A percentile compares a stretch with the other conserved stretches of the same genome.
phyloP scores from a whole-genome alignment of 2,888 invertebrate species.

The Sympetrum striolatum region DNA sequence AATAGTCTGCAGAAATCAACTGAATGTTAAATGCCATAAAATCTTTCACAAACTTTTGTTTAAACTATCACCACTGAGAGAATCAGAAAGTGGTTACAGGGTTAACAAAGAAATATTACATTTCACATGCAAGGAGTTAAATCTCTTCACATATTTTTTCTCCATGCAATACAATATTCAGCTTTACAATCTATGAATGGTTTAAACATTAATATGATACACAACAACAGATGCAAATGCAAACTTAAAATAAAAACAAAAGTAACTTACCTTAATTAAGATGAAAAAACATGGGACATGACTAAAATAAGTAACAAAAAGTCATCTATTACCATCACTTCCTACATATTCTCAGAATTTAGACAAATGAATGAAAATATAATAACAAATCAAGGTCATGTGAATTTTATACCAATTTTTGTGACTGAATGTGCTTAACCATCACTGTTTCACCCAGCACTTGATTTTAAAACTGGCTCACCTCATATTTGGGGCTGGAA shows the following conservation, averaged over 20 bases:
- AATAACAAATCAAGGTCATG: not conserved
- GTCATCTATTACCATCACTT: not conserved
- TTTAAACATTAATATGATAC: not conserved
- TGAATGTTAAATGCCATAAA: not conserved
- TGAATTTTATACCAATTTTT: not conserved
- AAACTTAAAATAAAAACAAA: not conserved
- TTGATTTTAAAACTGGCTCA: constrained; percentile 52
- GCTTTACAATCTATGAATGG: not conserved
- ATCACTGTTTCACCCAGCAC: not conserved
- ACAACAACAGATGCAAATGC: not conserved
- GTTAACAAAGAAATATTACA: not conserved
- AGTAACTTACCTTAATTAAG: not conserved
- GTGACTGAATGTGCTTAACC: not conserved
- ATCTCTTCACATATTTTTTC: not conserved
- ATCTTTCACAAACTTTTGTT: not conserved
- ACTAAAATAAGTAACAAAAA: not conserved
- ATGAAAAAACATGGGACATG: not conserved
- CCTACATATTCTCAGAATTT: not conserved
- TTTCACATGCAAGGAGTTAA: not conserved
- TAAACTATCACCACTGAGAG: not conserved
- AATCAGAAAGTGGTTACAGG: constrained; percentile 20
- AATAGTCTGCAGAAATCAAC: no score
- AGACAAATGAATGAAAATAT: not conserved
- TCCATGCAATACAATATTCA: not conserved
- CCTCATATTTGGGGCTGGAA: constrained; percentile 66